These are phyloP conservation scores for Tipula vernalis DNA, from an alignment of 2,888 invertebrate genomes.

Conservation along the genomic window DNA sequence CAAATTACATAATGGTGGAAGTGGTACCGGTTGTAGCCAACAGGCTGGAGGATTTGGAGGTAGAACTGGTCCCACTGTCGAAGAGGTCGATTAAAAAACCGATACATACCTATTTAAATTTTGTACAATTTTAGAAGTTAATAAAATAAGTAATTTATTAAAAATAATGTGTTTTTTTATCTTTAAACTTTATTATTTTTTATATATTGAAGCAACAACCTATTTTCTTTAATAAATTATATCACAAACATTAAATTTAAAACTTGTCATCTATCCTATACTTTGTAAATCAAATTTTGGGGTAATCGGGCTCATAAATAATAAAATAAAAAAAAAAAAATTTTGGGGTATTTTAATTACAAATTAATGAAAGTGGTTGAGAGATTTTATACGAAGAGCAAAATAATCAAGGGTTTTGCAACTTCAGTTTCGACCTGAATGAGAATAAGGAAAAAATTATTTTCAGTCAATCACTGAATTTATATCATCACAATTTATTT, in stretches of 20 bases:
- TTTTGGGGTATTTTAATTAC: neutral
- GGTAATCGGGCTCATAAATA: too few species aligned
- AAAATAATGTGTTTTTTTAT: neutral
- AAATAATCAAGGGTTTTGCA: too few species aligned
- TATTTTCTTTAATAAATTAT: neutral
- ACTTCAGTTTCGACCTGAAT: too few species aligned
- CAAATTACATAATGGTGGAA: constrained; percentile 49
- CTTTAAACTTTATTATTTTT: neutral
- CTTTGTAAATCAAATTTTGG: neutral
- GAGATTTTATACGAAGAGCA: too few species aligned
- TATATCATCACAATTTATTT: too few species aligned
- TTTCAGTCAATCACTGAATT: too few species aligned
- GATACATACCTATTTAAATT: neutral
- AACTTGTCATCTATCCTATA: neutral
- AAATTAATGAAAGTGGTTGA: neutral
- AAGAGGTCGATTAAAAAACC: neutral
- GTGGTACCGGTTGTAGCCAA: constrained; percentile 30
- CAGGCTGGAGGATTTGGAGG: constrained; percentile 49
- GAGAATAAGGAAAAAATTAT: too few species aligned
- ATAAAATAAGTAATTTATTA: neutral
- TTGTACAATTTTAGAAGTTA: neutral
- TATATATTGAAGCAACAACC: neutral
- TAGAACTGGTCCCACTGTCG: constrained; percentile 26
- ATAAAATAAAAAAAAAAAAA: too few species aligned
- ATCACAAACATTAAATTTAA: neutral